A percentile compares a stretch with the other conserved stretches of the same genome.
These are phyloP conservation scores for Callyntrura sp. DNA, from an alignment of 2,888 invertebrate species.

Conservation along the genomic window DNA sequence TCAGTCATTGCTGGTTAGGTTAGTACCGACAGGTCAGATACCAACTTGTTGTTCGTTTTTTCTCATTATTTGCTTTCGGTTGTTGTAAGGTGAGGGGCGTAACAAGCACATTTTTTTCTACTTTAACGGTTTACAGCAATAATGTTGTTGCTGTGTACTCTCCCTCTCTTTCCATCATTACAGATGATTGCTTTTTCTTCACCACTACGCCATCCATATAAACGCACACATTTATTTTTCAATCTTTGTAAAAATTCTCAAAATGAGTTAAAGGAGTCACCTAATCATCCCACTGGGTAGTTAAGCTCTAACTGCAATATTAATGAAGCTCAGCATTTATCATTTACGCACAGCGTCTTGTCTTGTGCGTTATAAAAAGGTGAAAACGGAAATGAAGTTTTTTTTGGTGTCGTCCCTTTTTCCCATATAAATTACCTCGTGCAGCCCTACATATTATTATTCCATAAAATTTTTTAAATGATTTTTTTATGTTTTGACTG, in stretches of 20 bases:
- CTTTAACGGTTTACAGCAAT: constrained; percentile 49
- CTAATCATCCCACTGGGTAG: no score
- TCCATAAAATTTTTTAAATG: constrained; percentile 14
- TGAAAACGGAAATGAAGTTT: constrained; percentile 23
- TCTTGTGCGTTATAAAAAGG: no score
- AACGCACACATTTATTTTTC: constrained; percentile 23
- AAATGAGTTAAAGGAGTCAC: constrained; percentile 31
- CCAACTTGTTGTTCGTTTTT: constrained; percentile 1
- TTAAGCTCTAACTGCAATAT: no score
- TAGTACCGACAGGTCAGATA: no score
- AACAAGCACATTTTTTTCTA: constrained; percentile 37
- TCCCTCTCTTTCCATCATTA: constrained; percentile 44
- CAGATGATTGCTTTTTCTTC: constrained; percentile 57
- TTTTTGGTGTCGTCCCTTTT: neutral
- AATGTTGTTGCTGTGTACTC: no score
- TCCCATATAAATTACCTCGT: neutral
- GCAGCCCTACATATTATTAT: neutral
- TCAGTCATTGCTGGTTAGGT: no score
- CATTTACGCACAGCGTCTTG: no score
- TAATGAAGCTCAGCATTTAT: no score
- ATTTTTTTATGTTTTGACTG: neutral
- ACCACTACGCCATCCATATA: constrained; percentile 40
- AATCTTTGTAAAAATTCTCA: constrained; percentile 5
- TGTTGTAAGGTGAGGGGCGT: constrained; percentile 45
- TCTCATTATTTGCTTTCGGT: constrained; percentile 4